Percentiles rank a stretch among this genome's conserved stretches.
These are phyloP conservation scores for Drosophila neotestacea DNA, from an alignment of 2,888 invertebrate genomes.

Conservation along the genomic window DNA sequence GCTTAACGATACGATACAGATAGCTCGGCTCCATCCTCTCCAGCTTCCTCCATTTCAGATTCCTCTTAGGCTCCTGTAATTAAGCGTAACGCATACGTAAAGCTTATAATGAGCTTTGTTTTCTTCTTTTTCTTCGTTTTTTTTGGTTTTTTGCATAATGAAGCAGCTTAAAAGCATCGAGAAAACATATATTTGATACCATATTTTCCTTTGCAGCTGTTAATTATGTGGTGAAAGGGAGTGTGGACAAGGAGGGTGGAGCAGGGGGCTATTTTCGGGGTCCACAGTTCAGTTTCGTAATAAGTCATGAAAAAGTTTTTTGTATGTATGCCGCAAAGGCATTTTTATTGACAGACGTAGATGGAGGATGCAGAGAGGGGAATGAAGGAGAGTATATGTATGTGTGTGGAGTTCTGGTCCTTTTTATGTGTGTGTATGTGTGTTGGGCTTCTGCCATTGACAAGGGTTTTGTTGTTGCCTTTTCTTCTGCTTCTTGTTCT, in stretches of 20 bases:
- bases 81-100: slow-evolving; percentile 32
- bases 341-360: slow-evolving; percentile 66
- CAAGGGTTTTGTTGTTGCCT: slow-evolving; percentile 58
- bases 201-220: slow-evolving; percentile 20
- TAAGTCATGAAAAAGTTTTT: slow-evolving; percentile 40
- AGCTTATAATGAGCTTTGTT: slow-evolving; percentile 36
- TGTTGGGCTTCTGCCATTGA: slow-evolving; percentile 54
- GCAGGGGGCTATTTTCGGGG: background rate
- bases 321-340: slow-evolving; percentile 44
- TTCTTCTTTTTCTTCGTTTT: background rate
- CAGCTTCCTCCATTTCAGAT: background rate
- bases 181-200: slow-evolving; percentile 12
- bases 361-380: background rate
- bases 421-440: slow-evolving; percentile 24
- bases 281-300: slow-evolving; percentile 27
- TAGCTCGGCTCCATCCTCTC: background rate
- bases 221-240: slow-evolving; percentile 32
- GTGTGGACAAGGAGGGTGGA: background rate
- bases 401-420: slow-evolving; percentile 5
- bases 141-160: slow-evolving; percentile 23
- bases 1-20: slow-evolving; percentile 36
- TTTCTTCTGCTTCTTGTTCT: slow-evolving; percentile 15
- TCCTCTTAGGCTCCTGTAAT: slow-evolving; percentile 31
- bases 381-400: background rate
- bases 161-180: slow-evolving; percentile 18